Base-by-base conservation (phyloP, 1,140 invertebrate genomes). In the Drosophila bocqueti region DNA sequence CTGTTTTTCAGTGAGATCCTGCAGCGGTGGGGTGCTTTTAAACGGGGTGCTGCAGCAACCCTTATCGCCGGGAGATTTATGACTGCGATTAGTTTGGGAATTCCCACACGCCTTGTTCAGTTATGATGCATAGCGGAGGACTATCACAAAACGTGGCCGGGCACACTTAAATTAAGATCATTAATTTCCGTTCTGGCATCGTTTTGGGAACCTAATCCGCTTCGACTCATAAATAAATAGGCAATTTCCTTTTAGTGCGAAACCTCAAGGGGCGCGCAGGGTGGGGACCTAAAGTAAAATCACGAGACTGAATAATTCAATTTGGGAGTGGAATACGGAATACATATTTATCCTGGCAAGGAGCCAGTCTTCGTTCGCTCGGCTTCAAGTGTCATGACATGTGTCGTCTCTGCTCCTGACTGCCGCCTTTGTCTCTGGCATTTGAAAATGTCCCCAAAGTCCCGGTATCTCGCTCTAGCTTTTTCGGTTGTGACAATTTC, bases 301-400 rank as follows among this genome's bases (percentile, higher is more conserved):
- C 82, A 71, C 55, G 77, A 72, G 64, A 79, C 82, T 83, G 80
- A 79, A 86, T 85, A 81, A 79, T 75, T 89, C 72, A 68, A 71
- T 87, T 81, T 71, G 16, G 42, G 34, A 42, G 40, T 9, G 72
- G 40, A 63, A 62, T 54, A 38, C 34, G 40, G 34, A 64, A 65
- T 73, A 62, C 52, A 57, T 61, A 79, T 79, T 79, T 61, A 79
- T 79, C 40, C 42, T 80, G 67, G 60, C 76, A 62, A 55, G 50
- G 76, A 74, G 63, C 45, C 57, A 62, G 34, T 43, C 40, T 78
- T 43, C 42, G 16, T 43, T 46, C 46, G 55, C 43, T 46, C 34
- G 47, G 55, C 43, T 38, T 24, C 24, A 52, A 26, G 24, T 21
- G 36, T 47, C 58, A 34, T 71, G 64, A 74, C 68, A 74, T 74